These are phyloP conservation scores for Trichogramma pretiosum DNA, from an alignment of 1,140 invertebrate species.

Conservation along the genomic window DNA sequence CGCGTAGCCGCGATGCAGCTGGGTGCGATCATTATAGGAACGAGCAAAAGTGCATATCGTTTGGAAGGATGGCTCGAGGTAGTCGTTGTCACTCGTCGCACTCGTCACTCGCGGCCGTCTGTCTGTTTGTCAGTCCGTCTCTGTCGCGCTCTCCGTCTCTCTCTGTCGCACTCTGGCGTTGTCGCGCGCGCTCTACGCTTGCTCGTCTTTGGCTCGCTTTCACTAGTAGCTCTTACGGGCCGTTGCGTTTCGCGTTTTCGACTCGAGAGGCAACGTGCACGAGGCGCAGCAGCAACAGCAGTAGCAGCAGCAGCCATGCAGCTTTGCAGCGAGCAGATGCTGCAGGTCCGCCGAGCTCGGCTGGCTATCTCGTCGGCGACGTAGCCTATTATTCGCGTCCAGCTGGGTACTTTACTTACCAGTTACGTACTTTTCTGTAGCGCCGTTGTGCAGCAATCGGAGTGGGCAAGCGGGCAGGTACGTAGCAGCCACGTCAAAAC, in stretches of 20 bases:
- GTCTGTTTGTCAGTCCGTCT: neutral
- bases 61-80: no score
- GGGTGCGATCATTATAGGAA: no score
- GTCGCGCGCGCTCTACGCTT: no score
- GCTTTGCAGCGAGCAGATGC: neutral
- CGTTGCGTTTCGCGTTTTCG: neutral
- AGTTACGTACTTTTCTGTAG: conserved; percentile 92
- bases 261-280: neutral
- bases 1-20: no score
- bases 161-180: neutral
- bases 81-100: no score
- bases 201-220: no score
- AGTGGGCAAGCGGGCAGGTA: conserved; percentile 83
- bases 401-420: conserved; percentile 79
- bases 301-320: neutral
- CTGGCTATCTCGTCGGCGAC: no score
- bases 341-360: conserved; percentile 47
- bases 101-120: neutral
- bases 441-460: conserved; percentile 78
- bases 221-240: no score
- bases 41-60: no score
- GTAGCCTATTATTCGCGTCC: conserved; percentile 62
- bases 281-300: neutral
- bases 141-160: neutral
- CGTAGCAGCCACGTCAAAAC: conserved; percentile 91